Evolutionary conservation across 2,113 vertebrate species (phyloP), one percentile per base, ranked within the genome.

Genomic region (Mus spicilegus): DNA sequence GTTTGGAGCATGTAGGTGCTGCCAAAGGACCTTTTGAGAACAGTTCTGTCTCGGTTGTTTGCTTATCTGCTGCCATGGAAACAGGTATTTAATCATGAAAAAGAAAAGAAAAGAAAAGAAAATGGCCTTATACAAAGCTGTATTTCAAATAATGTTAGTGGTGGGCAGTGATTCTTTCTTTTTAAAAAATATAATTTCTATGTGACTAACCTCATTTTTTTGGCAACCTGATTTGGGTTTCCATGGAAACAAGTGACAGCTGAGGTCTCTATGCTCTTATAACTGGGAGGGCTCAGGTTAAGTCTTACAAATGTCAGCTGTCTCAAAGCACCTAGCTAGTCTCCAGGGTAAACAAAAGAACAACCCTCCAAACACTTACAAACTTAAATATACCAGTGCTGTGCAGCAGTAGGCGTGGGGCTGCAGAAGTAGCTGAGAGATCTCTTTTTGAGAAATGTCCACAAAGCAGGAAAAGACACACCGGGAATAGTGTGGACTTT

Each of bases 51-150:
- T 92, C 93, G 72, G 67, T 82, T 73, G 92, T 87, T 95, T 96
- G 95, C 97, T 96, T 94, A 97, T 95, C 91, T 92, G 89, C 73
- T 97, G 12, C 95, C 93, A 97, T 96, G 94, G 97, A 90, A 90
- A 97, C 93, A 87, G 56, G 28, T 91, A 93, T 92, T 97, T 97
- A 82, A 97, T 91, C 81, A 28, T 94, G 19, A 26, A 58, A 61
- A 61, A 58, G 17, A 17, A 6, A 61, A 58, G 19, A 17, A 2
- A 24, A 24, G 90, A 84, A 56, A 97, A 94, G 81, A 96, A 96
- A 92, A 92, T 12, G 42, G 39, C 46, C 95, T 94, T 84, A 91
- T 92, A 87, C 51, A 96, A 90, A 93, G 36, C 54, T 51, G 54
- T 85, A 51, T 95, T 97, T 95, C 88, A 96, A 91, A 89, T 86